phyloP scores from a whole-genome alignment of 2,797 vertebrate genomes.

The Coluber constrictor region DNA sequence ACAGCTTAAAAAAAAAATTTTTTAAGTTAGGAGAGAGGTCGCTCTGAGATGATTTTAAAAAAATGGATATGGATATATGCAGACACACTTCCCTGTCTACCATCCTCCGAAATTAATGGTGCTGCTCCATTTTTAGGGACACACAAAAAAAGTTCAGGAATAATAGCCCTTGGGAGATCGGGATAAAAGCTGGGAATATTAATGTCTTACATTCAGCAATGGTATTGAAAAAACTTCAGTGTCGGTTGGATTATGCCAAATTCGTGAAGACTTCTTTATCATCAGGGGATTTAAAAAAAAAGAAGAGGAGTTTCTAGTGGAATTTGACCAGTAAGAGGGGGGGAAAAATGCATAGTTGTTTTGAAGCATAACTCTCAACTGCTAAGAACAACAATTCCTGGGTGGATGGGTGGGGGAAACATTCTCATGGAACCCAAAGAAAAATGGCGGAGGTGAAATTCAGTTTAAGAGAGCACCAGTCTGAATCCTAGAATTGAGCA shows the following conservation, averaged over 20 bases:
- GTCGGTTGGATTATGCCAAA: background rate
- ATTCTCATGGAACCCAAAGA: background rate
- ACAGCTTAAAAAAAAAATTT: background rate
- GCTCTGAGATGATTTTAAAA: background rate
- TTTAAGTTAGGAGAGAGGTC: background rate
- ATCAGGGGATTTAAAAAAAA: background rate
- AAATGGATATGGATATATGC: background rate
- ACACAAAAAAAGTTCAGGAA: background rate
- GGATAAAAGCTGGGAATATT: background rate
- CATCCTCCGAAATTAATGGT: background rate
- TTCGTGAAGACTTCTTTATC: background rate
- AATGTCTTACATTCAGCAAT: background rate
- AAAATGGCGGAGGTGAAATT: conserved; percentile 17
- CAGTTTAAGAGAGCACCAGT: background rate
- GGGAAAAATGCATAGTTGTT: conserved; percentile 29
- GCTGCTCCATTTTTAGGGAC: background rate
- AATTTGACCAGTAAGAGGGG: conserved; percentile 30
- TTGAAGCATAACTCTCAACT: conserved; percentile 47
- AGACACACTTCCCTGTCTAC: background rate
- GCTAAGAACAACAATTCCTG: background rate
- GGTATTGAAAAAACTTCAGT: background rate
- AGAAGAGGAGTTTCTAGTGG: conserved; percentile 29
- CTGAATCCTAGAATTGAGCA: background rate
- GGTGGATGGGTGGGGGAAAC: accelerated
- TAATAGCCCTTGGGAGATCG: background rate